These are phyloP conservation scores for Ephydatia muelleri DNA, from an alignment of 37 sponge, comb jelly and placozoan genomes.

Conservation along the genomic window DNA sequence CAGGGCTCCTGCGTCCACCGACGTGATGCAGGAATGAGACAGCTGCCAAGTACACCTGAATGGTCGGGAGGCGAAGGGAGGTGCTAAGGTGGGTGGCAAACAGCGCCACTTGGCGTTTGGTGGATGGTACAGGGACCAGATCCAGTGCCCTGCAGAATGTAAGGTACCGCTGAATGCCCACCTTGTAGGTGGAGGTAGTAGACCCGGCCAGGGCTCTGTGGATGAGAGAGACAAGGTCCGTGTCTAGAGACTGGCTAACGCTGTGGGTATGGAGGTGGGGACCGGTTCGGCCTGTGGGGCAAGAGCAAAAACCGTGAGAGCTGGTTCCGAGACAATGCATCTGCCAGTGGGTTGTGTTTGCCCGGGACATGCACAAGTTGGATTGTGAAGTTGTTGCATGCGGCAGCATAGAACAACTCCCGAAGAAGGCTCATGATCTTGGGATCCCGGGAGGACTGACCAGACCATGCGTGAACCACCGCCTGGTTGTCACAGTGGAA, in stretches of 20 bases:
- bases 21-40: constrained; percentile 12
- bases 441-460: constrained; percentile 35
- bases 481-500: constrained; percentile 49
- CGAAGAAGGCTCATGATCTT: constrained; percentile 14
- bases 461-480: constrained; percentile 27
- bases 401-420: constrained; percentile 10
- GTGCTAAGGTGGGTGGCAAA: constrained; percentile 24
- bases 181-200: constrained; percentile 23
- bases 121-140: constrained; percentile 25
- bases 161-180: constrained; percentile 14
- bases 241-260: constrained; percentile 6
- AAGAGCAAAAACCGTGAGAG: constrained; percentile 13
- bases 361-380: constrained; percentile 20
- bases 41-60: constrained; percentile 37
- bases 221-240: neutral
- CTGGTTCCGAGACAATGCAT: constrained; percentile 40
- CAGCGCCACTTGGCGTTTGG: constrained; percentile 4
- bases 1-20: constrained; percentile 11
- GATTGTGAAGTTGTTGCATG: constrained; percentile 23
- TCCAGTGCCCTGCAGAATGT: constrained; percentile 6
- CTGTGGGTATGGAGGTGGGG: constrained; percentile 33
- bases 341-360: constrained; percentile 28
- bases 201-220: constrained; percentile 16
- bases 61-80: constrained; percentile 4
- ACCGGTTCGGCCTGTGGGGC: constrained; percentile 24